These are phyloP conservation scores for Danio jaintianensis DNA, from an alignment of 2,797 vertebrate genomes.

Conservation along the genomic window DNA sequence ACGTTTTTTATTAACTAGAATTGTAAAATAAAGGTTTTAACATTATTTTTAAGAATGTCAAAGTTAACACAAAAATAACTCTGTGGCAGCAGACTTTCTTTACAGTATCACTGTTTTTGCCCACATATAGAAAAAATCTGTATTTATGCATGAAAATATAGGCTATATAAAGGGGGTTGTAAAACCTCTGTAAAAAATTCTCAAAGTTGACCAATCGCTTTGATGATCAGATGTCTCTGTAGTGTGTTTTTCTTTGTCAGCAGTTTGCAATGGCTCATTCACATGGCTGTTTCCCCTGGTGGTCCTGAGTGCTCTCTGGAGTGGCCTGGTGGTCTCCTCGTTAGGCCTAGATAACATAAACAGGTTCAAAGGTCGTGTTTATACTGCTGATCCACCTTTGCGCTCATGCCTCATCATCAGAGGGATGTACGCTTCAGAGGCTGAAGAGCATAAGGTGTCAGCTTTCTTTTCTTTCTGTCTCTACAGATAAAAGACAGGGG, in stretches of 20 bases:
- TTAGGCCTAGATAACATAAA: constrained; percentile 48
- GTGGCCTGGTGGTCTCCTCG: constrained; percentile 45
- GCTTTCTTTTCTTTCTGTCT: constrained; percentile 4
- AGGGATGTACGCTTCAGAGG: constrained; percentile 25
- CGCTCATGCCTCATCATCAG: constrained; percentile 39
- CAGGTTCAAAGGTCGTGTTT: constrained; percentile 40
- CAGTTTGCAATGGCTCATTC: background rate
- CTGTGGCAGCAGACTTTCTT: background rate
- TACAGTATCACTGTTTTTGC: background rate
- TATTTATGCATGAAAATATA: background rate
- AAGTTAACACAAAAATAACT: too few relatives aligned
- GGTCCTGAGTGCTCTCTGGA: constrained; percentile 38
- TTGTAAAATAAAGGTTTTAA: too few relatives aligned
- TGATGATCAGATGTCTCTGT: background rate
- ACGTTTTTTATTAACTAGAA: too few relatives aligned
- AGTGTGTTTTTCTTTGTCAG: background rate
- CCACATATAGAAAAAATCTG: background rate
- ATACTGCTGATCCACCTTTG: constrained; percentile 30
- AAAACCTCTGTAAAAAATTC: background rate
- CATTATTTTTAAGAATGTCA: too few relatives aligned
- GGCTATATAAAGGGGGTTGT: background rate
- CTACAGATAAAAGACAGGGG: constrained; percentile 32
- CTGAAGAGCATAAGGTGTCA: constrained; percentile 31
- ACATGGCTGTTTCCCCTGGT: constrained; percentile 53
- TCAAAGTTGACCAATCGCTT: background rate